A percentile compares a stretch with the other conserved stretches of the same genome.
Evolutionary conservation across 2,888 invertebrate genomes (phyloP).

Genomic region (Esperia sulphurella): DNA sequence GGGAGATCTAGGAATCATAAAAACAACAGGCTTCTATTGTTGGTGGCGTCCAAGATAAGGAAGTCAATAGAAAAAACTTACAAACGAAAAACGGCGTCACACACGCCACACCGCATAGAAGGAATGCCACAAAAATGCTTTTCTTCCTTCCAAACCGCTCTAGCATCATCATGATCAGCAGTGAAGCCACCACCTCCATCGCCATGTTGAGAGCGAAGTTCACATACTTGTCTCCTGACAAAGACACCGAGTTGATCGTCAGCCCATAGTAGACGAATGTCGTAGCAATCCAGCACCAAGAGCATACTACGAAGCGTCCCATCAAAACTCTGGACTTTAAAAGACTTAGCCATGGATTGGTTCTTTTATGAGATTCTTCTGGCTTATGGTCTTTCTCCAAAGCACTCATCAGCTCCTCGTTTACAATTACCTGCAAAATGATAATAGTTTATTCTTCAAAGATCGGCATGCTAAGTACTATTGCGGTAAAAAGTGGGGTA

Average conservation of each 20-base stretch:
- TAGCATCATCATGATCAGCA: constrained; percentile 66
- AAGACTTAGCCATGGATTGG: constrained; percentile 46
- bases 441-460: too few species aligned
- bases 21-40: too few species aligned
- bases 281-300: constrained; percentile 85
- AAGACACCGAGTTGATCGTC: constrained; percentile 85
- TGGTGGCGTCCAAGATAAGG: too few species aligned
- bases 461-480: too few species aligned
- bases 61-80: constrained; percentile 25
- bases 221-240: constrained; percentile 85
- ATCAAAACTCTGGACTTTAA: constrained; percentile 47
- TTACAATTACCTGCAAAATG: constrained; percentile 35
- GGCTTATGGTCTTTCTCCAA: constrained; percentile 25
- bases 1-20: too few species aligned
- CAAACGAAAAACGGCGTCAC: constrained; percentile 54
- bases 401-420: constrained; percentile 43
- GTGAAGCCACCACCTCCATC: constrained; percentile 68
- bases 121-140: constrained; percentile 54
- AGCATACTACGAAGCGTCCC: constrained; percentile 44
- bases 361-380: constrained; percentile 9
- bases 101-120: constrained; percentile 56
- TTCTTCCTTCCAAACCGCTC: constrained; percentile 60
- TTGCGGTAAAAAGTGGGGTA: too few species aligned
- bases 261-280: constrained; percentile 89
- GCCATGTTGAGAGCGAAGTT: constrained; percentile 82